Conservation (phyloP, 1,140 invertebrate species). For the Cephus cinctus region DNA sequence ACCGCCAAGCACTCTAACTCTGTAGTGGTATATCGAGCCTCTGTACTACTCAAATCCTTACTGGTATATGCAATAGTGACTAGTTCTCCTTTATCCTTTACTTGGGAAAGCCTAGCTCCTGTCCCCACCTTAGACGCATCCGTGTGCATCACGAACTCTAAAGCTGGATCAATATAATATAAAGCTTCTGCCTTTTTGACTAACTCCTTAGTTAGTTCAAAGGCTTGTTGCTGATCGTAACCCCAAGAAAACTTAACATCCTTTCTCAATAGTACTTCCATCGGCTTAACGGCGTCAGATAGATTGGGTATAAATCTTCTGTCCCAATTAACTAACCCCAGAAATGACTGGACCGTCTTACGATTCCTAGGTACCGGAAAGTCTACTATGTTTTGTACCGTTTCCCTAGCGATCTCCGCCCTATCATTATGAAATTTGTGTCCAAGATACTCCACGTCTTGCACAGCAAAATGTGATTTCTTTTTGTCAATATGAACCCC, state of each 20-base stretch:
- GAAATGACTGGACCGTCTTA: conserved; percentile 41
- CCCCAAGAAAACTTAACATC: conserved; percentile 32
- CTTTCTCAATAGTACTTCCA: conserved; percentile 27
- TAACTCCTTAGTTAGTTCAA: conserved; percentile 33
- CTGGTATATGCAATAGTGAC: conserved; percentile 2
- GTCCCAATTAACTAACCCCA: conserved; percentile 46
- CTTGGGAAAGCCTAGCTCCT: conserved; percentile 7
- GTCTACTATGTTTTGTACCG: conserved; percentile 38
- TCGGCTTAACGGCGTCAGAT: conserved; percentile 21
- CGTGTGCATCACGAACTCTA: conserved; percentile 5
- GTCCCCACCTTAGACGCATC: conserved; percentile 7
- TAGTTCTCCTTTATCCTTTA: neutral
- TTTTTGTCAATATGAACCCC: conserved; percentile 32
- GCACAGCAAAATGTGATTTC: conserved; percentile 37
- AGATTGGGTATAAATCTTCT: conserved; percentile 38
- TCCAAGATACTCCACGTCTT: conserved; percentile 35
- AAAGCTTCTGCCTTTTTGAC: conserved; percentile 16
- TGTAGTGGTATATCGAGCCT: conserved; percentile 1
- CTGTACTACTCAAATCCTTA: neutral
- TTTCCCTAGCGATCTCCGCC: conserved; percentile 31
- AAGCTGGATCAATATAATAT: neutral
- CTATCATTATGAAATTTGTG: conserved; percentile 32
- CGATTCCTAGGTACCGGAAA: conserved; percentile 39
- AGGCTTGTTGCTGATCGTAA: conserved; percentile 25
- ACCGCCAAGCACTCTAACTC: conserved; percentile 5